A percentile compares a stretch with the other conserved stretches of the same genome.
phyloP scores from a whole-genome alignment of 1,140 invertebrate genomes.

The Ips nitidus region DNA sequence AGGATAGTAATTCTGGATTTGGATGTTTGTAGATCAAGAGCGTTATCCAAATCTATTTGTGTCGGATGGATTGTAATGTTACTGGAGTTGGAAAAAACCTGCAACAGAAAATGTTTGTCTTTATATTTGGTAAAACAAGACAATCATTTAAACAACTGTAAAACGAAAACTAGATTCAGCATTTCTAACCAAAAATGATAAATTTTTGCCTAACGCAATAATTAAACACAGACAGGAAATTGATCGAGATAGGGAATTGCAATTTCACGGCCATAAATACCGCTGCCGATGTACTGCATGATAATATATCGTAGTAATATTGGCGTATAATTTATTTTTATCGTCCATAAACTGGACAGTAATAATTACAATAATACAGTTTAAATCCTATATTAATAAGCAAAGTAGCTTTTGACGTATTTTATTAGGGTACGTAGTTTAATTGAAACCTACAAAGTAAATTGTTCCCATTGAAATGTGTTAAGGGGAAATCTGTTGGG shows the following conservation, averaged over 20 bases:
- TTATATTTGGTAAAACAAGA: background rate
- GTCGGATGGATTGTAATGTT: conserved; percentile 39
- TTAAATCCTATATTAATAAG: background rate
- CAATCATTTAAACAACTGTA: background rate
- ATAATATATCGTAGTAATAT: conserved; percentile 5
- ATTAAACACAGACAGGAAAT: background rate
- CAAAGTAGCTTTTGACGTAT: no score
- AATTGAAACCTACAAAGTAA: no score
- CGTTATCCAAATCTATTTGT: conserved; percentile 25
- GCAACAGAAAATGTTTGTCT: conserved; percentile 24
- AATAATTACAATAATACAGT: background rate
- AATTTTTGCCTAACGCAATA: background rate
- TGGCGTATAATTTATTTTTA: conserved; percentile 7
- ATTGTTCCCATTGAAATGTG: no score
- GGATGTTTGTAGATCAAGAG: conserved; percentile 36
- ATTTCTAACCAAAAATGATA: background rate
- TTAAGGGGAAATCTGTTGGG: background rate
- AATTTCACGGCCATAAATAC: conserved; percentile 2
- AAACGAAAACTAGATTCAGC: background rate
- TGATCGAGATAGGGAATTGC: conserved; percentile 1
- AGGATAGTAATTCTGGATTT: conserved; percentile 45
- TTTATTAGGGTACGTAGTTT: no score
- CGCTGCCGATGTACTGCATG: background rate
- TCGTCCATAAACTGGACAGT: background rate
- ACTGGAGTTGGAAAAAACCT: conserved; percentile 38